Evolutionary conservation across 2,888 invertebrate genomes (phyloP).

Genomic region (Ochlodes sylvanus): DNA sequence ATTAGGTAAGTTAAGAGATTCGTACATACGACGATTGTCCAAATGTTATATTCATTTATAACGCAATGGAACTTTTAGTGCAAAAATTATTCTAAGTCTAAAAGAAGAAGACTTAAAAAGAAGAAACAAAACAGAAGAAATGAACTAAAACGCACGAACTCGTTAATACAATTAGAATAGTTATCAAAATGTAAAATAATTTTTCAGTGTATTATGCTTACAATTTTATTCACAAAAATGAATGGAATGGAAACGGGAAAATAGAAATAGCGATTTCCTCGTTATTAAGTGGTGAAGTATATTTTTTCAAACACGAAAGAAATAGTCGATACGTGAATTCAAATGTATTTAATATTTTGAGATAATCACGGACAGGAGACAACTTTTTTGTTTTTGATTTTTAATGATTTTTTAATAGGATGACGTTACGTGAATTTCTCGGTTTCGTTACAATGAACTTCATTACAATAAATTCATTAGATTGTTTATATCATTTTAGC

Average conservation of each 20-base stretch:
- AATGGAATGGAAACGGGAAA: constrained; percentile 7
- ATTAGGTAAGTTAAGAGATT: too few species aligned
- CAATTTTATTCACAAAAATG: constrained; percentile 17
- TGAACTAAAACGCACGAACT: constrained; percentile 24
- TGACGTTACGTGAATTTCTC: too few species aligned
- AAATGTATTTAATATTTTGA: constrained; percentile 3
- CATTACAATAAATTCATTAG: too few species aligned
- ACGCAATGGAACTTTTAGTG: too few species aligned
- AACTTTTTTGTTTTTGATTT: too few species aligned
- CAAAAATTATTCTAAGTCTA: background rate
- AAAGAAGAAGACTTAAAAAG: constrained; percentile 4
- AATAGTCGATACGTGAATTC: constrained; percentile 12
- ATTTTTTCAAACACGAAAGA: constrained; percentile 4
- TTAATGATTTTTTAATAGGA: too few species aligned
- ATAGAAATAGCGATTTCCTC: constrained; percentile 17
- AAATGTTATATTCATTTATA: too few species aligned
- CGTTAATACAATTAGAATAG: constrained; percentile 33
- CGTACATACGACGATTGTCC: too few species aligned
- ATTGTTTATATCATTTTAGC: too few species aligned
- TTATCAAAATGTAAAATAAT: constrained; percentile 22
- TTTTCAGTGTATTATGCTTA: constrained; percentile 19
- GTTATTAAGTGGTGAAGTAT: constrained; percentile 11
- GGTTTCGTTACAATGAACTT: too few species aligned
- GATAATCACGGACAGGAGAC: background rate
- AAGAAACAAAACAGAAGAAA: background rate